Conservation (phyloP, 2,888 invertebrate species). For the Chromoteleia sp. region DNA sequence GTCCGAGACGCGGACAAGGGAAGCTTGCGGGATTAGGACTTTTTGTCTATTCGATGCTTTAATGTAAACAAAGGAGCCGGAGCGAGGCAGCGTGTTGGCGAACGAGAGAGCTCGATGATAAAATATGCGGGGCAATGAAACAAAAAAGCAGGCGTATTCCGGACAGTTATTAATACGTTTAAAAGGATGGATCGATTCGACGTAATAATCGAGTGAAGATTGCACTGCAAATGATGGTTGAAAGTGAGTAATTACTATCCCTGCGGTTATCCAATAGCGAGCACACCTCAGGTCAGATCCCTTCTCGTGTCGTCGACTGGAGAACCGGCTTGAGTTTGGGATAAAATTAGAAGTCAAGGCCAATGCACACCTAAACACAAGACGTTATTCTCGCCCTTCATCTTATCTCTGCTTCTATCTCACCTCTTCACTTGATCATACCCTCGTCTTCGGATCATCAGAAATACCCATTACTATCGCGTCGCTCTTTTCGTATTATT, state of each 20-base stretch:
- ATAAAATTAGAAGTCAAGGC: constrained; percentile 80
- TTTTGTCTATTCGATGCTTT: too few species aligned
- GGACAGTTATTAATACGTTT: constrained; percentile 54
- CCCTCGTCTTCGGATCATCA: constrained; percentile 52
- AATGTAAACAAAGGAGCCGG: constrained; percentile 26
- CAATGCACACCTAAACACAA: constrained; percentile 74
- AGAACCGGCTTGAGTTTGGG: constrained; percentile 79
- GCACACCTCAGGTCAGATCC: constrained; percentile 70
- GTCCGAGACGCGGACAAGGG: too few species aligned
- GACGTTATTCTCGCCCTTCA: constrained; percentile 68
- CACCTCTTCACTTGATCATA: constrained; percentile 61
- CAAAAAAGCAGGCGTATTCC: constrained; percentile 28
- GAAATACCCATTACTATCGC: constrained; percentile 43
- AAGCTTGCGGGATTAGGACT: too few species aligned
- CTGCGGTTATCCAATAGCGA: constrained; percentile 70
- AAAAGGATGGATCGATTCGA: constrained; percentile 61
- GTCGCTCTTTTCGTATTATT: background rate
- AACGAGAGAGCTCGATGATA: constrained; percentile 14
- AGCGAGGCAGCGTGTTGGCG: constrained; percentile 26
- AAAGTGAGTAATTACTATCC: constrained; percentile 68
- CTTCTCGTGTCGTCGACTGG: constrained; percentile 71
- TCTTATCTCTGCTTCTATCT: constrained; percentile 53
- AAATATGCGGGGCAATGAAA: constrained; percentile 21
- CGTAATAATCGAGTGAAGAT: constrained; percentile 60
- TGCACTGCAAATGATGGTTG: constrained; percentile 58